A percentile compares a stretch with the other conserved stretches of the same genome.
phyloP scores from a whole-genome alignment of 1,140 invertebrate species.

The Leptopilina boulardi region DNA sequence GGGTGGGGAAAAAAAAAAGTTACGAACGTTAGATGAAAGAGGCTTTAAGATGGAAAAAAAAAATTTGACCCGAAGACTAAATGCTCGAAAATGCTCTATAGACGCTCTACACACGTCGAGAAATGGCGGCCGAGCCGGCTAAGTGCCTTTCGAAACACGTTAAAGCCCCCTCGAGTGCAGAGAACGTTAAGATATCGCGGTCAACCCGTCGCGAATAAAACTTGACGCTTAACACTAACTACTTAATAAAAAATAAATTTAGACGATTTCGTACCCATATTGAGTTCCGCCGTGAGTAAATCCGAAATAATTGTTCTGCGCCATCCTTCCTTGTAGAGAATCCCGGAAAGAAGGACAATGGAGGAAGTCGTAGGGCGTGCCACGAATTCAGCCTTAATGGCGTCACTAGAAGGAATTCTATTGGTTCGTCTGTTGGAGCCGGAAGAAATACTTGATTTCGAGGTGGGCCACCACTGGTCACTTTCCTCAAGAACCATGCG shows the following conservation, averaged over 20 bases:
- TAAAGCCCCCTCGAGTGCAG: constrained; percentile 49
- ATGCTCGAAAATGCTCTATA: constrained; percentile 53
- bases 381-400: constrained; percentile 62
- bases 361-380: constrained; percentile 72
- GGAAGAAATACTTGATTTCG: constrained; percentile 11
- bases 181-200: constrained; percentile 43
- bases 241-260: constrained; percentile 54
- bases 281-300: constrained; percentile 93
- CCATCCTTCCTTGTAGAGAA: constrained; percentile 80
- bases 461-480: constrained; percentile 50
- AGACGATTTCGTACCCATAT: constrained; percentile 84
- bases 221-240: constrained; percentile 53
- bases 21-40: not conserved
- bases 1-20: not conserved
- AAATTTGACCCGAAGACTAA: not conserved
- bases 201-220: constrained; percentile 37
- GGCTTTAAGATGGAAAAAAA: not conserved
- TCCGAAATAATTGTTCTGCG: constrained; percentile 94
- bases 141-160: constrained; percentile 43
- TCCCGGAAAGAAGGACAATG: constrained; percentile 74
- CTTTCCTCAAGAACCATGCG: constrained; percentile 50
- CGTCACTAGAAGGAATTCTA: constrained; percentile 49
- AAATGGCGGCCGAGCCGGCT: constrained; percentile 73
- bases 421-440: constrained; percentile 56
- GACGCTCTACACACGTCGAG: constrained; percentile 57